These are phyloP conservation scores for Chymomyza amoena DNA, from an alignment of 2,888 invertebrate species.

Conservation along the genomic window DNA sequence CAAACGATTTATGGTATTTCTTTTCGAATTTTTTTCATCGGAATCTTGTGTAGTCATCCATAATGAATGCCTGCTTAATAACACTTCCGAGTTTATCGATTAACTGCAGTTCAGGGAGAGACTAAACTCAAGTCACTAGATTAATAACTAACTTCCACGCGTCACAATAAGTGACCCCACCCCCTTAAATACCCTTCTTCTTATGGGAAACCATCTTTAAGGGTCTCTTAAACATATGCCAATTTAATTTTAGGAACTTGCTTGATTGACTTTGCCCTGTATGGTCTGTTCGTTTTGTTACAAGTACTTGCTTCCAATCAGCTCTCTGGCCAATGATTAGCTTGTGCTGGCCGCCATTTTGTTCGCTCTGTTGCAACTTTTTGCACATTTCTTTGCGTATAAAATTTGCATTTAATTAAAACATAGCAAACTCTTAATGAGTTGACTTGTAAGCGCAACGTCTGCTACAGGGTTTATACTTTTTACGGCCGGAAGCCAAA, in stretches of 20 bases:
- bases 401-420: constrained; percentile 52
- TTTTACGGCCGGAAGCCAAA: background rate
- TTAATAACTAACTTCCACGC: too few relatives aligned
- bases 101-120: too few relatives aligned
- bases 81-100: too few relatives aligned
- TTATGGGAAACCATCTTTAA: too few relatives aligned
- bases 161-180: too few relatives aligned
- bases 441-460: constrained; percentile 6
- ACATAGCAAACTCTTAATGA: constrained; percentile 49
- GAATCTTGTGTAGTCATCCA: too few relatives aligned
- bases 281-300: too few relatives aligned
- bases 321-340: background rate
- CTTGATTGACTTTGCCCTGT: background rate
- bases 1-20: too few relatives aligned
- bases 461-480: background rate
- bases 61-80: too few relatives aligned
- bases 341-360: background rate
- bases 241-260: background rate
- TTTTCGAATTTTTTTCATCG: too few relatives aligned
- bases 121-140: too few relatives aligned
- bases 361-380: constrained; percentile 17
- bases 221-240: background rate
- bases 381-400: constrained; percentile 42
- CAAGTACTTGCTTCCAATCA: background rate
- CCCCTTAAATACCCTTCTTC: too few relatives aligned